Conservation (phyloP, 2,113 vertebrate genomes). For the Nerophis lumbriciformis region DNA sequence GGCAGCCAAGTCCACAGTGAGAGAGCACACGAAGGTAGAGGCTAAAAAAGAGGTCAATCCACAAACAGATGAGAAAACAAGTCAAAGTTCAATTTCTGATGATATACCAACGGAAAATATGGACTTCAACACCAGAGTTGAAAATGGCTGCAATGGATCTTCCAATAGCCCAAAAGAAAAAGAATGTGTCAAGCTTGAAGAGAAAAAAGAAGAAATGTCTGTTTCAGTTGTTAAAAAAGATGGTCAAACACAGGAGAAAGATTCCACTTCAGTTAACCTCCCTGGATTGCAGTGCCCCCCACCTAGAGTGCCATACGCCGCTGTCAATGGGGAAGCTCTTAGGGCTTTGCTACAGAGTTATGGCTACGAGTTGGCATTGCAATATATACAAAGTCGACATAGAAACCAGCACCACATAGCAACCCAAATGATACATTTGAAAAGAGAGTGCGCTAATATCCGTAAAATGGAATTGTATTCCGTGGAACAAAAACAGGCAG, state of each 20-base stretch:
- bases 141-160: constrained; percentile 23
- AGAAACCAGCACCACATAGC: constrained; percentile 83
- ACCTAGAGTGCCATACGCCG: constrained; percentile 89
- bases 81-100: constrained; percentile 25
- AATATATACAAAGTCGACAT: constrained; percentile 94
- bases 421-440: constrained; percentile 43
- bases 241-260: constrained; percentile 71
- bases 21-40: constrained; percentile 56
- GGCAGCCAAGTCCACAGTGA: constrained; percentile 54
- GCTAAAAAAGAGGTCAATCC: constrained; percentile 27
- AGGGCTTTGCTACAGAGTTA: constrained; percentile 92
- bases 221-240: constrained; percentile 43
- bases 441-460: constrained; percentile 26
- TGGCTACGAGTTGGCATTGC: constrained; percentile 94
- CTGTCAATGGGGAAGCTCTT: constrained; percentile 82
- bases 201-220: constrained; percentile 39
- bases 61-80: constrained; percentile 38
- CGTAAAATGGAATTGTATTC: constrained; percentile 61
- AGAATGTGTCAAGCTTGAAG: constrained; percentile 21
- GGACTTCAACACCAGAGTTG: constrained; percentile 33
- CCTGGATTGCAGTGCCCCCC: constrained; percentile 77
- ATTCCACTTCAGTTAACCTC: constrained; percentile 39
- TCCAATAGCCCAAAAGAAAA: constrained; percentile 22
- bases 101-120: constrained; percentile 40
- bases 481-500: constrained; percentile 22